phyloP scores from a whole-genome alignment of 2,113 vertebrate genomes.

The Periophthalmodon schlosseri region DNA sequence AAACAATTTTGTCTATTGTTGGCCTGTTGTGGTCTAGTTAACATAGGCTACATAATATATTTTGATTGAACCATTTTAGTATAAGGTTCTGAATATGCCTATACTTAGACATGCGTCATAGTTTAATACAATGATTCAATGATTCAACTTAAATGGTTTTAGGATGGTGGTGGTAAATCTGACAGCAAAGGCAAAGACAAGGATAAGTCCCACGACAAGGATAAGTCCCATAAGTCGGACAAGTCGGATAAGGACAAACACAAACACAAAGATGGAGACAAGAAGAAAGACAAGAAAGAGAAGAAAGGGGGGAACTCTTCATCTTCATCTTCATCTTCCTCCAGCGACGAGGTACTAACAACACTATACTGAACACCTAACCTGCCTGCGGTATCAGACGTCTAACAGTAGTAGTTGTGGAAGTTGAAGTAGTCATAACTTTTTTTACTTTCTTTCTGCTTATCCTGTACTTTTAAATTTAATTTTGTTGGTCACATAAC shows the following conservation, averaged over 20 bases:
- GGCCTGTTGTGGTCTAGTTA: too few relatives aligned
- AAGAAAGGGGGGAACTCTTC: neutral
- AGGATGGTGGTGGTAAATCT: conserved; percentile 5
- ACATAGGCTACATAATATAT: too few relatives aligned
- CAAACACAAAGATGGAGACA: conserved; percentile 25
- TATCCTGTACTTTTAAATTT: too few relatives aligned
- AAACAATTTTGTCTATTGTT: too few relatives aligned
- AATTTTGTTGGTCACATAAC: too few relatives aligned
- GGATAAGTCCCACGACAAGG: conserved; percentile 32
- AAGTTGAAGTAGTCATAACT: too few relatives aligned
- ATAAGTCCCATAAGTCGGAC: conserved; percentile 27
- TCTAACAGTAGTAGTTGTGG: neutral
- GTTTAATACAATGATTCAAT: neutral
- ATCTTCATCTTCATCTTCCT: conserved; percentile 50
- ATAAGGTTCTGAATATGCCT: too few relatives aligned
- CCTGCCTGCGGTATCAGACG: neutral
- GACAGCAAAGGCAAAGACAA: neutral
- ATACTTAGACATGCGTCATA: neutral
- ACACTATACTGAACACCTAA: neutral
- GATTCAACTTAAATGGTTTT: neutral
- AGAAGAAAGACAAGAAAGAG: conserved; percentile 5
- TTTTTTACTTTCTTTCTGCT: neutral
- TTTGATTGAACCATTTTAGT: too few relatives aligned
- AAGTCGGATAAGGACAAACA: conserved; percentile 34
- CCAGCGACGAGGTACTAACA: conserved; percentile 50